phyloP scores from a whole-genome alignment of 30 jellyfish, hydroid and myxozoan genomes.

The Chrysaora quinquecirrha region DNA sequence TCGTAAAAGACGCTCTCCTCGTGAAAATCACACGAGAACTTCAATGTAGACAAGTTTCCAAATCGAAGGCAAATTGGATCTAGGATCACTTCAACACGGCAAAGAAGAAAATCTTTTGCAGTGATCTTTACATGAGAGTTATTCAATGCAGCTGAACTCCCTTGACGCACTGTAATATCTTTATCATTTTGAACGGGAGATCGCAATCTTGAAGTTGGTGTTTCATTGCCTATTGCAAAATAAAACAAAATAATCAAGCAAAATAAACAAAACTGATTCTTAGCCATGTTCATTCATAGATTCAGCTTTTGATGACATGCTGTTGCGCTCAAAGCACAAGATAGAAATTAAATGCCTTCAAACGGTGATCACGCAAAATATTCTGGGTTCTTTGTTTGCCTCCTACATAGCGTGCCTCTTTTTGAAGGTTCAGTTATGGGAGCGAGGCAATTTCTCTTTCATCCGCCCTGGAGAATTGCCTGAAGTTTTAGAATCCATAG shows the following conservation, averaged over 20 bases:
- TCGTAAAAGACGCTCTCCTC: conserved; percentile 20
- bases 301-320: not conserved
- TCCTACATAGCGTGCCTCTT: no score
- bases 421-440: no score
- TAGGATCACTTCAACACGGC: conserved; percentile 45
- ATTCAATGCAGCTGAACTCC: conserved; percentile 9
- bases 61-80: conserved; percentile 76
- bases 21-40: conserved; percentile 17
- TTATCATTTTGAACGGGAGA: not conserved
- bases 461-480: no score
- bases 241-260: not conserved
- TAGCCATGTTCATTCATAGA: not conserved
- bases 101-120: conserved; percentile 27
- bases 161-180: conserved; percentile 23
- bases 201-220: not conserved
- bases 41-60: conserved; percentile 23
- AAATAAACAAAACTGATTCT: not conserved
- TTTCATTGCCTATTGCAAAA: not conserved
- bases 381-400: no score
- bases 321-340: not conserved
- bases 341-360: no score
- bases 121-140: not conserved
- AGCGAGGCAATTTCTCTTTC: no score
- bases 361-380: no score
- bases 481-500: no score